Base-by-base conservation (phyloP, 2,797 vertebrate species). In the Leptoclinus maculatus region DNA sequence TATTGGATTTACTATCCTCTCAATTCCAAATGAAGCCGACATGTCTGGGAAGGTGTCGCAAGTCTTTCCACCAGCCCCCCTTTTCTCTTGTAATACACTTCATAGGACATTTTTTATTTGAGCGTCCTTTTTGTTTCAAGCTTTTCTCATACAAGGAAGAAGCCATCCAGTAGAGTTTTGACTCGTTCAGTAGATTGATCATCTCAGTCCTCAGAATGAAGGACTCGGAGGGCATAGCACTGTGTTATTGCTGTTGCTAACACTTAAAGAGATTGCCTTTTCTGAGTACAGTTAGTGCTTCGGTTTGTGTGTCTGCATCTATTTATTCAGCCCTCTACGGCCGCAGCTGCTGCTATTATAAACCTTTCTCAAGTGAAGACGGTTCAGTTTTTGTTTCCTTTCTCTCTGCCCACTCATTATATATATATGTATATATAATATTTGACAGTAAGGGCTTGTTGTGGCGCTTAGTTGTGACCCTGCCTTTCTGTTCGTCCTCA, bases 251-350 rank as follows among this genome's bases (percentile, higher is more conserved):
- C 63, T 39, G 16, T 38, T 72, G 38, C 57, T 64, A 57, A 80
- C 66, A 80, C 73, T 84, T 76, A 86, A 69, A 82, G 56, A 70
- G 32, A 81, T 78, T 82, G 56, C 29, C 63, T 85, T 84, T 53
- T 47, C 53, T 13, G 17, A 36, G 7, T 43, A 45, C 14, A 45
- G 60, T 27, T 41, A 56, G 60, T 64, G 34, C 62, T 25, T 41
- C 60, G 6, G 54, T 51, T 74, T 81, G 43, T 74, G 56, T 54
- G 36, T 54, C 58, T 71, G 27, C 39, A 41, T 77, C 66, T 67
- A 38, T 78, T 71, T 74, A 41, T 78, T 78, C 67, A 29, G 2
- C 3, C 29, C 27, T 62, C 25, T 12, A 17, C 51, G 7, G 27
- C 68, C 51, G 36, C 62, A 27, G 66, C 80, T 66, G 75, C 76